phyloP scores from a whole-genome alignment of 1,140 invertebrate genomes.

The Apis florea region DNA sequence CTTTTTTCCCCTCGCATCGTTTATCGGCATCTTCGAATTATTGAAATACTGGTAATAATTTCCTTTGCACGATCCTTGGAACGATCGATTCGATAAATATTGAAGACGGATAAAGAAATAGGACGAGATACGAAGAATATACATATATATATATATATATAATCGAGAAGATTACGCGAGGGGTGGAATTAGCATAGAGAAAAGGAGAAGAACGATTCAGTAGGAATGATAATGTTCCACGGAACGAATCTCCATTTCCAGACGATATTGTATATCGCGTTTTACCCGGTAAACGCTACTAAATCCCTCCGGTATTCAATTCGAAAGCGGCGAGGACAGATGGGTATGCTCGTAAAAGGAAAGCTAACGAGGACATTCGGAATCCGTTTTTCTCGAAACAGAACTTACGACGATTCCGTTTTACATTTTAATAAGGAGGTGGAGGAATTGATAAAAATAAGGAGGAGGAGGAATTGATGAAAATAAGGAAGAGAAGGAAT shows the following conservation, averaged over 20 bases:
- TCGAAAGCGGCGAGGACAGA: background rate
- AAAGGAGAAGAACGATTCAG: background rate
- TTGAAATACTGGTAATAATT: no score
- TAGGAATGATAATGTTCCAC: constrained; percentile 1
- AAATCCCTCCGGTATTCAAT: constrained; percentile 18
- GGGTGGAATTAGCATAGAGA: background rate
- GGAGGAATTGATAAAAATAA: no score
- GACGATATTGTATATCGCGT: constrained; percentile 5
- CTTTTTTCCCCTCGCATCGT: background rate
- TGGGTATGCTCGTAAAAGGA: background rate
- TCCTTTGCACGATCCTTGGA: no score
- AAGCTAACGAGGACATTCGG: constrained; percentile 14
- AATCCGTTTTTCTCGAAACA: background rate
- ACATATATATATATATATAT: background rate
- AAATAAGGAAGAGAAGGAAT: no score
- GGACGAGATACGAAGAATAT: no score
- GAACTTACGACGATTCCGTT: background rate
- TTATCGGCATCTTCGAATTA: no score
- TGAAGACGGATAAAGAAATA: no score
- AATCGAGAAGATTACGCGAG: background rate
- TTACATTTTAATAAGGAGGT: background rate
- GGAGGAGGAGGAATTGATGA: no score
- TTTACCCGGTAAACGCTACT: background rate
- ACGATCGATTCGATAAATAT: no score
- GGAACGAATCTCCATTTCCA: background rate